A percentile compares a stretch with the other conserved stretches of the same genome.
Conservation (phyloP, 2,113 vertebrate species). For the Sus scrofa region DNA sequence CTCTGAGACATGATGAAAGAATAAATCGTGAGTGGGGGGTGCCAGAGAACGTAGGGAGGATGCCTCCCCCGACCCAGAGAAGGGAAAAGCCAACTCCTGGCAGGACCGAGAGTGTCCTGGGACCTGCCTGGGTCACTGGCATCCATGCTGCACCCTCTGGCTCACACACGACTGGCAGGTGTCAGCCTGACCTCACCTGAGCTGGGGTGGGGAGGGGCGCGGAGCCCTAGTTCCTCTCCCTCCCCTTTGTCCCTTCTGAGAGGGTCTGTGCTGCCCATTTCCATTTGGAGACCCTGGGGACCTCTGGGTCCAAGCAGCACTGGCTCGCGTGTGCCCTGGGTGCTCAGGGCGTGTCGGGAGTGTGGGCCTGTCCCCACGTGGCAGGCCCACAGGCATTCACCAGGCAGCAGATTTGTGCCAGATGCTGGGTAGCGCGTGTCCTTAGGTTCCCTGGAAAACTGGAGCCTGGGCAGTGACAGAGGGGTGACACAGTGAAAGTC, state of each 20-base stretch:
- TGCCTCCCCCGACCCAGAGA: accelerated
- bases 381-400: neutral
- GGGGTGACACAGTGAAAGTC: accelerated
- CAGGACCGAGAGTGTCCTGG: accelerated
- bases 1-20: accelerated
- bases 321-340: accelerated
- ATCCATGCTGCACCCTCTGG: accelerated
- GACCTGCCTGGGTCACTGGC: neutral
- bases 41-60: accelerated
- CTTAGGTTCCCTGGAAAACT: too few relatives aligned
- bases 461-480: accelerated
- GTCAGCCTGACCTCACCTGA: neutral
- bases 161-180: accelerated
- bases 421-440: accelerated
- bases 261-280: neutral
- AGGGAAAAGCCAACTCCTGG: neutral
- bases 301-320: neutral
- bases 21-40: accelerated
- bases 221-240: neutral
- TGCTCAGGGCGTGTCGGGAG: accelerated
- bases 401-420: accelerated
- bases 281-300: neutral
- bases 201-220: accelerated
- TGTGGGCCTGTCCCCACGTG: accelerated
- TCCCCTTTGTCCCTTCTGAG: neutral